phyloP scores from a whole-genome alignment of 2,797 vertebrate species.

The Chloroceryle amazona region DNA sequence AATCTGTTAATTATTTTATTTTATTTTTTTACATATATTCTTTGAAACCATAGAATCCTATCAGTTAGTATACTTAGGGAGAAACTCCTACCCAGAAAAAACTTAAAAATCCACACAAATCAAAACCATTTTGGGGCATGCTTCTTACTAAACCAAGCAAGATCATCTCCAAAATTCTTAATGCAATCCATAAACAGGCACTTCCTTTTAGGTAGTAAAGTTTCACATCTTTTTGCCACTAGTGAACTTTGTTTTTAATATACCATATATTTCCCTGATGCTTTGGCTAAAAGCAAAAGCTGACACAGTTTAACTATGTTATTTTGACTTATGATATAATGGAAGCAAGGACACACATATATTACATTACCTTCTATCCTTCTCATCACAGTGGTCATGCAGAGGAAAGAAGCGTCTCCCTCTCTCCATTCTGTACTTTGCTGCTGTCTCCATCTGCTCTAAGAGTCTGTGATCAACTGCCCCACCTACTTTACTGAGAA shows the following conservation, averaged over 20 bases:
- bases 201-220: background rate
- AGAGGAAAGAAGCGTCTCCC: background rate
- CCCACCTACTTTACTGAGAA: background rate
- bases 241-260: background rate
- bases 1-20: background rate
- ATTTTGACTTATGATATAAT: background rate
- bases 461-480: background rate
- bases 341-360: rapidly evolving
- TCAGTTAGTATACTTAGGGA: background rate
- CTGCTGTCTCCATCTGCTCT: background rate
- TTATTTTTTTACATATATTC: background rate
- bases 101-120: background rate
- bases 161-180: background rate
- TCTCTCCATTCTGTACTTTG: background rate
- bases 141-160: background rate
- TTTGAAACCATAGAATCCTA: background rate
- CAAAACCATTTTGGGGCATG: background rate
- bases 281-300: background rate
- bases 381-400: background rate
- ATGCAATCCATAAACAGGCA: background rate
- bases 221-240: background rate
- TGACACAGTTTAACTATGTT: background rate
- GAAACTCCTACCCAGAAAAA: background rate
- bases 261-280: background rate
- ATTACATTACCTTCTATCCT: background rate